phyloP scores from a whole-genome alignment of 2,797 vertebrate species.

The Anguilla megastoma region DNA sequence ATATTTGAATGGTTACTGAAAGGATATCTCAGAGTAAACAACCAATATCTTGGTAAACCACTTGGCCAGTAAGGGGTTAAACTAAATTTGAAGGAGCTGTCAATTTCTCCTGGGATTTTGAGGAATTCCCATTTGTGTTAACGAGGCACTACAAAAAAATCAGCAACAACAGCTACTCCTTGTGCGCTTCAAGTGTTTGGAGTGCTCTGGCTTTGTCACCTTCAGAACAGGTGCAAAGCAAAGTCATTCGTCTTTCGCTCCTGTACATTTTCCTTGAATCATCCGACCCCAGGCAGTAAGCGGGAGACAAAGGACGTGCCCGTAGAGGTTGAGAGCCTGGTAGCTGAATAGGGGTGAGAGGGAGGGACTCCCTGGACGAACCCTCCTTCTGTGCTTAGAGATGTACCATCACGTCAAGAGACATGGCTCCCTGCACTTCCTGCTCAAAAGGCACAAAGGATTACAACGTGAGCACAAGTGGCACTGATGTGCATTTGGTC shows the following conservation, averaged over 20 bases:
- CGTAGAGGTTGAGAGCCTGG: constrained; percentile 10
- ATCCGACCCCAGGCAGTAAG: neutral
- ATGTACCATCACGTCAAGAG: neutral
- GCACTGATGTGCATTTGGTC: neutral
- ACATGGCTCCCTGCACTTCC: neutral
- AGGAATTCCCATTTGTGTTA: neutral
- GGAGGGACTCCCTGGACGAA: neutral
- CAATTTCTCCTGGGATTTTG: neutral
- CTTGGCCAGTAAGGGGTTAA: neutral
- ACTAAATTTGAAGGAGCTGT: neutral
- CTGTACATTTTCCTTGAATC: neutral
- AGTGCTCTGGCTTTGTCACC: constrained; percentile 38
- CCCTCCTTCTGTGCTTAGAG: neutral
- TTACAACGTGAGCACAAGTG: neutral
- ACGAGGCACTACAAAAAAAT: neutral
- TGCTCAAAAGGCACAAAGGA: neutral
- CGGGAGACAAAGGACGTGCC: constrained; percentile 2
- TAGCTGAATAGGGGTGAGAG: neutral
- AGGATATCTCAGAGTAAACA: neutral
- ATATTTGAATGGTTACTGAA: neutral
- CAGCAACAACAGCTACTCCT: neutral
- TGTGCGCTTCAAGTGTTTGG: constrained; percentile 20
- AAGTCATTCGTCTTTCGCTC: constrained; percentile 4
- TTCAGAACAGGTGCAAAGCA: constrained; percentile 51
- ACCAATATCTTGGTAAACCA: neutral